A percentile compares a stretch with the other conserved stretches of the same genome.
These are phyloP conservation scores for Lampropteryx suffumata DNA, from an alignment of 2,888 invertebrate genomes.

Conservation along the genomic window DNA sequence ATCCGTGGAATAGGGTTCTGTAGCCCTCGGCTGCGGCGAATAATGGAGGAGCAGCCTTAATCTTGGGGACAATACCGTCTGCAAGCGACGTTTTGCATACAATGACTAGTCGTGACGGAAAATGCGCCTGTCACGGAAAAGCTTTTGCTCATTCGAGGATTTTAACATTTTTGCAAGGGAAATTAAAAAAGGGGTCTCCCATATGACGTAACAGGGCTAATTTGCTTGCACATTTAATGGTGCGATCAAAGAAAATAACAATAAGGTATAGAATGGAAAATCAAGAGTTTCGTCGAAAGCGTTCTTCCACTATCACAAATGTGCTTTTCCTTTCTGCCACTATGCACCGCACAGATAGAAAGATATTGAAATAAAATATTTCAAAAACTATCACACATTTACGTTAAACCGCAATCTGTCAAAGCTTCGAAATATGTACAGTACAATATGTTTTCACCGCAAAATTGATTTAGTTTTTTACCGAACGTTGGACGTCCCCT, in stretches of 20 bases:
- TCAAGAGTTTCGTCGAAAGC: too few relatives aligned
- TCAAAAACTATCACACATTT: slow-evolving; percentile 35
- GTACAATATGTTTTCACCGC: slow-evolving; percentile 45
- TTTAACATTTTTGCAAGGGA: slow-evolving; percentile 4
- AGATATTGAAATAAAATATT: background rate
- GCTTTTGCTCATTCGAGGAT: slow-evolving; percentile 21
- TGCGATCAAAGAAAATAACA: too few relatives aligned
- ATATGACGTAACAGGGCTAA: too few relatives aligned
- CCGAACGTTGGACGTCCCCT: slow-evolving; percentile 31
- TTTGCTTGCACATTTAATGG: too few relatives aligned
- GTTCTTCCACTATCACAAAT: too few relatives aligned
- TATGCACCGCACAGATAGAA: too few relatives aligned
- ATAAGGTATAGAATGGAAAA: too few relatives aligned
- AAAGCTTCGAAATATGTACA: slow-evolving; percentile 41
- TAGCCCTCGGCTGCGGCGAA: slow-evolving; percentile 55
- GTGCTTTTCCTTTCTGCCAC: too few relatives aligned
- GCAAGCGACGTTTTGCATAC: slow-evolving; percentile 77
- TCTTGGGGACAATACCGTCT: slow-evolving; percentile 77
- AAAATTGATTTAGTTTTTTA: slow-evolving; percentile 51
- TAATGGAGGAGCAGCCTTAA: slow-evolving; percentile 71
- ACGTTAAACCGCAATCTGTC: slow-evolving; percentile 39
- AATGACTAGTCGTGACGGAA: slow-evolving; percentile 61
- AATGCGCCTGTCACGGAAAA: slow-evolving; percentile 51
- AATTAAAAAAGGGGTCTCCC: too few relatives aligned
- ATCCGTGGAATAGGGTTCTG: slow-evolving; percentile 62